Evolutionary conservation across 2,888 invertebrate species (phyloP).

Genomic region (Mythimna ferrago): DNA sequence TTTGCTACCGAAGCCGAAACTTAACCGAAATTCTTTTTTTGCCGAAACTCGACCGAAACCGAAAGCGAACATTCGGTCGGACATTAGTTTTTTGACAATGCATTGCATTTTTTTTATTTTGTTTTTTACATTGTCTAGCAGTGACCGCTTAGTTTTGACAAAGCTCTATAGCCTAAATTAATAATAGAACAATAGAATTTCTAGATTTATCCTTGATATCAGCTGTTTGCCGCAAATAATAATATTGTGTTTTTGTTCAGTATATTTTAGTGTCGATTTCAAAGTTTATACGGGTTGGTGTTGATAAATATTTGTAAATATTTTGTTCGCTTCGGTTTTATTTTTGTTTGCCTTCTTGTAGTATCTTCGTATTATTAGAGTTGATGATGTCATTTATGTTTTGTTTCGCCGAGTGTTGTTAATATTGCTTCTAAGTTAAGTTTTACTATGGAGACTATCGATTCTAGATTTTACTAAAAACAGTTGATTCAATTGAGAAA

Average conservation of each 20-base stretch:
- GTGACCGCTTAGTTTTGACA: background rate
- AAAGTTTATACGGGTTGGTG: constrained; percentile 16
- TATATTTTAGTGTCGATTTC: background rate
- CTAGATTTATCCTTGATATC: background rate
- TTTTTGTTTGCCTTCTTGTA: background rate
- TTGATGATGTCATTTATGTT: background rate
- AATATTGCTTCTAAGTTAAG: no score
- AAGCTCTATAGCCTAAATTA: constrained; percentile 2
- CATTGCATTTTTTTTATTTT: no score
- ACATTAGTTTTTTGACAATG: no score
- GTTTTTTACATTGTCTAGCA: background rate
- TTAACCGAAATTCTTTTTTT: no score
- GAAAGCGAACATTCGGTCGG: no score
- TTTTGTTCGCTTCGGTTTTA: background rate
- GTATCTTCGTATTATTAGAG: background rate
- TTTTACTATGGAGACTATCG: no score
- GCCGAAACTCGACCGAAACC: no score
- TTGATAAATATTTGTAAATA: background rate
- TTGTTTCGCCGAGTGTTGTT: background rate
- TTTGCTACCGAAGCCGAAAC: no score
- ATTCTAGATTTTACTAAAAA: no score
- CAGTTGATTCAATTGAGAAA: no score
- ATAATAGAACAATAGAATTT: constrained; percentile 11
- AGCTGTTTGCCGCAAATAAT: constrained; percentile 7
- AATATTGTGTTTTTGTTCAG: constrained; percentile 6